Base-by-base conservation (phyloP, 2,113 vertebrate species). In the Falcunculus frontatus region DNA sequence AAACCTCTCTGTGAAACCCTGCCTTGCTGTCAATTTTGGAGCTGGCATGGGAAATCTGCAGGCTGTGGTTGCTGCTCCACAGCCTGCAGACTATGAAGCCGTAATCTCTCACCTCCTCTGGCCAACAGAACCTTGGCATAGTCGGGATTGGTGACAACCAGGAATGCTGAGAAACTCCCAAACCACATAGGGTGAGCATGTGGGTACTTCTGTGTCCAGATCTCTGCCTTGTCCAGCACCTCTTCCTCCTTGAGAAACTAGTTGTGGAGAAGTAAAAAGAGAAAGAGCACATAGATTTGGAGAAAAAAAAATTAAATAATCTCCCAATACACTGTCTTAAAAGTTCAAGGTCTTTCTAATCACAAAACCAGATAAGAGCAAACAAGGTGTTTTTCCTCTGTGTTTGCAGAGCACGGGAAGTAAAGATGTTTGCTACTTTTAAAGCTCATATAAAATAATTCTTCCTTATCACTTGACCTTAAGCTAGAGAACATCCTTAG, bases 121-220 rank as follows among this genome's bases (percentile, higher is more conserved):
- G 96, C 41, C 83, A 99, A 76, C 22, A 99, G 10, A 46, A 84
- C 88, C 90, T 98, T 99, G 39, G 97, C 97, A 87, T 98, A 99
- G 52, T 98, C 98, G 0, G 99, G 98, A 89, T 98, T 94, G 5
- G 96, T 97, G 92, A 99, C 9, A 79, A 65, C 41, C 30, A 99
- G 46, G 23, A 84, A 9, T 9, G 89, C 96, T 2, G 74, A n/a
- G 80, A 97, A 97, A 8, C 98, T 98, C 27, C 98, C 98, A 11
- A 99, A 95, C 98, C 98, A 98, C 5, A 98, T 0, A 9, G 98
- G 98, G 29, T 96, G 98, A 29, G 97, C 98, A 2, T 74, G n/a
- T 0, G 74, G 97, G 69, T 98, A 98, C 60, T 97, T 83, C 57
- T 96, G 41, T 60, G 78, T 35, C 97, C 97, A 98, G 18, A 10